Base-by-base conservation (phyloP, 2,113 vertebrate species). In the Epinephelus lanceolatus region DNA sequence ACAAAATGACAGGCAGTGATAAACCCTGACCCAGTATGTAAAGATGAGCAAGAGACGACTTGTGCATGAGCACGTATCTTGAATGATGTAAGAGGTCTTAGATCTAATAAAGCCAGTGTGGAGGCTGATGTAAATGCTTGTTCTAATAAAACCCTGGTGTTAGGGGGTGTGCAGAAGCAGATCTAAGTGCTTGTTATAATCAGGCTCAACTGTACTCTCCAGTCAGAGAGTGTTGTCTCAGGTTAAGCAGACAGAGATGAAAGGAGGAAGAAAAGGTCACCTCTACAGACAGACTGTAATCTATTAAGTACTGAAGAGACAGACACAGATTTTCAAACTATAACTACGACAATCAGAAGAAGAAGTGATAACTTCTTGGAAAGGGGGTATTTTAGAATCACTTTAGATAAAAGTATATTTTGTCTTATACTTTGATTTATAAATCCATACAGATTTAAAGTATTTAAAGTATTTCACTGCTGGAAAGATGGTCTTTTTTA, bases 61-160 rank as follows among this genome's bases (percentile, higher is more conserved):
- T 51, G 80, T 21, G 66, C 73, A 61, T 68, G 80, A 81, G 86
- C 85, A 83, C 67, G 62, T 87, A 80, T 69, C 70, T 30, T 37
- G 72, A 86, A 91, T 94, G 93, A 94, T 93, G 94, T 93, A 94
- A 94, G 91, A 91, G 81, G 86, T 83, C 89, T 93, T 89, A 89
- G 88, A 91, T 94, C 84, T 92, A 88, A 92, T 94, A 90, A 92
- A 87, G 89, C 62, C 59, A 25, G 85, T 15, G 49, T 15, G 60
- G 86, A 76, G 80, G 91, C 91, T 94, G 94, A 94, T 94, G 94
- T 91, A 92, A 94, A 94, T 86, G 91, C 92, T 93, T 92, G 92
- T 94, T 93, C 91, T 85, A 93, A 94, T 94, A 91, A 92, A 92
- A 92, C 66, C 80, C 71, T 61, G 59, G 84, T 75, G 89, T 87